Evolutionary conservation across 2,888 invertebrate genomes (phyloP), one percentile per base, ranked within the genome.

Genomic region (Ptychoptera albimana): DNA sequence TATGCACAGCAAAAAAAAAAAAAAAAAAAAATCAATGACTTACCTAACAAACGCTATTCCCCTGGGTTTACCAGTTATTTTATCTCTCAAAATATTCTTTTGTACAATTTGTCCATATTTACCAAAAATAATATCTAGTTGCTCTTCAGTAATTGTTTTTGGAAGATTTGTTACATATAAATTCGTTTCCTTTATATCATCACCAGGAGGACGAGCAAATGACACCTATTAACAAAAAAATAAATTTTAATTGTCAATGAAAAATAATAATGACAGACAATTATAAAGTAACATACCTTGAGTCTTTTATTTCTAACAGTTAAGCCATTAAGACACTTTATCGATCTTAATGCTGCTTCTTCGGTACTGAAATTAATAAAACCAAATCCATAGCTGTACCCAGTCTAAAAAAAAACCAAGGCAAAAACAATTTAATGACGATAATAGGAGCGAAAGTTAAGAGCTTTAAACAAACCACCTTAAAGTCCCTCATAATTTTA

Each of bases 361-460:
- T 84, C 82, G 47, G 79, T 77, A 44, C 79, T 75, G 65, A 84
- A 94, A 66, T 93, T 92, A 39, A 93, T 89, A 67, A 94, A 94
- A 36, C 92, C 94, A 67, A 92, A 94, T 37, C 94, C 94, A 66
- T 85, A 93, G 67, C 92, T 92, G 71, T 93, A 93, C 41, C 91
- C 91, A 64, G 92, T 91, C 76, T 86, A 71, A 46, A n/a, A n/a
- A n/a, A n/a, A 66, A 71, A 49, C 11, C 37, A 14, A 42, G 37
- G 37, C 39, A 48, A 43, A 48, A 50, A 49, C 11, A 16, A 43
- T 40, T 12, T 42, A 14, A 36, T 36, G n/a, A 30, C 37, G 41
- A 43, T 46, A 43, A 37, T 44, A 46, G 30, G 35, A 44, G 29
- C 16, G 11, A 42, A 42, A 42, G 16, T 32, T 16, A 35, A 42